Evolutionary conservation across 1,140 invertebrate species (phyloP), one percentile per base, ranked within the genome.

Genomic region (Meloidogyne exigua): DNA sequence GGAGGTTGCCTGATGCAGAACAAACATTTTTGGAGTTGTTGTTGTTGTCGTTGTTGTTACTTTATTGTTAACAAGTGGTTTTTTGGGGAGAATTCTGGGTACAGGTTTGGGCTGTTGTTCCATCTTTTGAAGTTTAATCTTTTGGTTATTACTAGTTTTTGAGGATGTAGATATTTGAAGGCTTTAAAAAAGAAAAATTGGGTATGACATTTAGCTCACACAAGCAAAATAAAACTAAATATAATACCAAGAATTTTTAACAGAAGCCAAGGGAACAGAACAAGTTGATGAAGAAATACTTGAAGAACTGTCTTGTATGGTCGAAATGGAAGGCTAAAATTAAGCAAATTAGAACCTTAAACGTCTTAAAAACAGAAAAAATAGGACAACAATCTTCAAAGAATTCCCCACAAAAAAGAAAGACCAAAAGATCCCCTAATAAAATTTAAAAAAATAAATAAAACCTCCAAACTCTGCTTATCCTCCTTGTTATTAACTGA

Each of bases 31-130:
- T n/a, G 18, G 49, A n/a, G 36, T n/a, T 57, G 12, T 15, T 44
- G 12, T 18, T 15, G 11, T 2, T 39, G 36, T 39, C 9, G 23
- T 68, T 23, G 23, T 28, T 12, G 68, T 32, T n/a, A n/a, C n/a
- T n/a, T n/a, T n/a, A n/a, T n/a, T n/a, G n/a, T n/a, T n/a, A 32
- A 32, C 28, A 32, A 32, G 7, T 13, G 69, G n/a, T 71, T 44
- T 44, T 32, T 28, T 70, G 13, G 69, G 69, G 15, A 44, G 28
- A 71, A 71, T 71, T 44, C 18, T 44, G 18, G 39, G 26, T 26
- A 71, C 69, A 15, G 69, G 69, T 62, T 13, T 44, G 9, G 69
- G 69, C 11, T 71, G 69, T n/a, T n/a, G 18, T n/a, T n/a, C 18
- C 49, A 57, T 57, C 21, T n/a, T 57, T 57, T n/a, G 49, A n/a